Conservation (phyloP, 2,797 vertebrate species). For the Pitangus sulphuratus region DNA sequence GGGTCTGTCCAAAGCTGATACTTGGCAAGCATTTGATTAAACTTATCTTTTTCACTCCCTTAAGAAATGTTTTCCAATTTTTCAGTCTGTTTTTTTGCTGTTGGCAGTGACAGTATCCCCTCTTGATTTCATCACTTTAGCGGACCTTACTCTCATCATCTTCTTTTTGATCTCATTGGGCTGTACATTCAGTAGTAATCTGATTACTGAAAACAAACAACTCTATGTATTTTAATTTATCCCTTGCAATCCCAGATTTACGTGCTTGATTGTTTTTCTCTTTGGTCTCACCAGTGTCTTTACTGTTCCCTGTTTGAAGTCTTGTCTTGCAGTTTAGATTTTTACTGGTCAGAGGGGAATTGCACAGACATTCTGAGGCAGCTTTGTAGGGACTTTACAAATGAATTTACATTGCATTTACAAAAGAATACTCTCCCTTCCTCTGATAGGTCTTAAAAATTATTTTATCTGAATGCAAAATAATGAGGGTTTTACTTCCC, state of each 20-base stretch:
- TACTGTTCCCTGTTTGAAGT: background rate
- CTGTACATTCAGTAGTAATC: background rate
- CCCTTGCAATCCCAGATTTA: background rate
- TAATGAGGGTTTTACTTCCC: background rate
- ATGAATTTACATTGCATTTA: background rate
- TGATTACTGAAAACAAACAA: conserved; percentile 21
- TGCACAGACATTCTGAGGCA: background rate
- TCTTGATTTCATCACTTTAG: conserved; percentile 3
- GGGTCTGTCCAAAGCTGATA: background rate
- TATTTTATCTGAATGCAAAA: background rate
- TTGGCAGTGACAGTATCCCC: background rate
- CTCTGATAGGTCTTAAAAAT: background rate
- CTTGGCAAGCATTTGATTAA: background rate
- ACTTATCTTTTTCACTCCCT: background rate
- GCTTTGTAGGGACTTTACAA: background rate
- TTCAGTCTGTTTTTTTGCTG: background rate
- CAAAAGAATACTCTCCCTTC: background rate
- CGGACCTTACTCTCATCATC: conserved; percentile 20
- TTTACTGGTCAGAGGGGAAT: background rate
- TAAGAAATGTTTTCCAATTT: conserved; percentile 19
- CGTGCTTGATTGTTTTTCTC: conserved; percentile 21
- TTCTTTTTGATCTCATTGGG: background rate
- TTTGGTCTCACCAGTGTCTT: background rate
- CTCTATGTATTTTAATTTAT: conserved; percentile 14
- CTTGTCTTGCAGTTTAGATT: background rate